phyloP scores from a whole-genome alignment of 2,888 invertebrate species.

The Drosophila eohydei region DNA sequence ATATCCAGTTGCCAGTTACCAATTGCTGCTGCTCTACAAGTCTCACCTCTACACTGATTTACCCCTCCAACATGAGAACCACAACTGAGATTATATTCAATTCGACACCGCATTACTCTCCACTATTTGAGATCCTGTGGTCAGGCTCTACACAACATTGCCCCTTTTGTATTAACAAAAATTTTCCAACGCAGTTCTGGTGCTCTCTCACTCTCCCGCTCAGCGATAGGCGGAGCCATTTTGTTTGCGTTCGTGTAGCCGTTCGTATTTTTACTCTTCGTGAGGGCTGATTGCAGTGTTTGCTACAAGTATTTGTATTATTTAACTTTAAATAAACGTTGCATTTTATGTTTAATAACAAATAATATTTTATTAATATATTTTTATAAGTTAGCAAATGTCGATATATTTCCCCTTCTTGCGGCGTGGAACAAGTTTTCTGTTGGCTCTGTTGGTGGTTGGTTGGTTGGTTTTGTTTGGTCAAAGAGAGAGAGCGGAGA shows the following conservation, averaged over 20 bases:
- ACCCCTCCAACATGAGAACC: constrained; percentile 15
- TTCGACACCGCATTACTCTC: constrained; percentile 6
- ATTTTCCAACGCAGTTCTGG: constrained; percentile 8
- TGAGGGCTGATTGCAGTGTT: constrained; percentile 31
- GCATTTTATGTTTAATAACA: background rate
- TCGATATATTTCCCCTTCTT: constrained; percentile 30
- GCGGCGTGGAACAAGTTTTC: constrained; percentile 44
- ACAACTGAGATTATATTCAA: constrained; percentile 3
- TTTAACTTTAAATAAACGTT: background rate
- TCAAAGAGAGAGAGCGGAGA: constrained; percentile 25
- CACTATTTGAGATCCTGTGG: constrained; percentile 25
- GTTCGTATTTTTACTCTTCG: constrained; percentile 20
- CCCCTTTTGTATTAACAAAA: constrained; percentile 37
- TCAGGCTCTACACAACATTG: constrained; percentile 33
- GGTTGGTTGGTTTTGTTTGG: constrained; percentile 28
- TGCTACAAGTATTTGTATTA: background rate
- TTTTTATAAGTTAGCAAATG: background rate
- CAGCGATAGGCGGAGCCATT: constrained; percentile 61
- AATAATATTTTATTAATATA: background rate
- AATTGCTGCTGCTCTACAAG: constrained; percentile 7
- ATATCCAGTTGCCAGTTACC: constrained; percentile 3
- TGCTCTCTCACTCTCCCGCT: constrained; percentile 37
- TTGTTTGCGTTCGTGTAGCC: constrained; percentile 32
- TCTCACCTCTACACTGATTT: constrained; percentile 14
- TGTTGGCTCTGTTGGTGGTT: constrained; percentile 42